Conservation (phyloP, 2,113 vertebrate genomes). For the Nanorana parkeri region DNA sequence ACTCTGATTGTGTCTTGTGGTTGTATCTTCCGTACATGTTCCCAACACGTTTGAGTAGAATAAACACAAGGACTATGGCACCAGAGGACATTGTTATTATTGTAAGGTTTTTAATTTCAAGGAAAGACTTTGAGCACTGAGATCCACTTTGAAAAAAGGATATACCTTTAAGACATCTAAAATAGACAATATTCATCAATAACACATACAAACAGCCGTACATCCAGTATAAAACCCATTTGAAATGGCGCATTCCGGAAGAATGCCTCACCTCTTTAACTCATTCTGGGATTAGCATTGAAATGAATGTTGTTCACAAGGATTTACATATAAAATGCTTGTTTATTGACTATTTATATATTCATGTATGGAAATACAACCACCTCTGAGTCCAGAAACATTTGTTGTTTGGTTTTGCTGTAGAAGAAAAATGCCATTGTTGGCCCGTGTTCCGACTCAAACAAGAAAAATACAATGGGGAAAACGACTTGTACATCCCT, state of each 20-base stretch:
- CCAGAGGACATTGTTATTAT: conserved; percentile 73
- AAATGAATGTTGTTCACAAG: too few species aligned
- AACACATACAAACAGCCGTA: neutral
- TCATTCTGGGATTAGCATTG: too few species aligned
- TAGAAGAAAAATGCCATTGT: too few species aligned
- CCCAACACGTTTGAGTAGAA: conserved; percentile 74
- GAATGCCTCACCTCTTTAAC: too few species aligned
- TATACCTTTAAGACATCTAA: conserved; percentile 79
- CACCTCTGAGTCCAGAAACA: too few species aligned
- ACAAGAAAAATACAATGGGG: too few species aligned
- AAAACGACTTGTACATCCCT: too few species aligned
- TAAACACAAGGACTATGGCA: conserved; percentile 76
- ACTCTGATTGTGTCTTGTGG: conserved; percentile 79
- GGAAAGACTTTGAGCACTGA: conserved; percentile 76
- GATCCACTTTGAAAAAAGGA: conserved; percentile 78
- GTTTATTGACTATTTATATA: too few species aligned
- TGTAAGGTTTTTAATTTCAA: conserved; percentile 71
- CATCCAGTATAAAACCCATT: neutral
- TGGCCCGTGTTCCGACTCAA: too few species aligned
- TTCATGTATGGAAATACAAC: too few species aligned
- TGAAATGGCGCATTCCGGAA: neutral
- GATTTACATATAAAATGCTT: too few species aligned
- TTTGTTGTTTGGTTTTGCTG: too few species aligned
- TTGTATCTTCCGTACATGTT: conserved; percentile 82
- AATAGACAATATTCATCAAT: conserved; percentile 52